These are phyloP conservation scores for Tenthredo livida DNA, from an alignment of 2,888 invertebrate genomes.

Conservation along the genomic window DNA sequence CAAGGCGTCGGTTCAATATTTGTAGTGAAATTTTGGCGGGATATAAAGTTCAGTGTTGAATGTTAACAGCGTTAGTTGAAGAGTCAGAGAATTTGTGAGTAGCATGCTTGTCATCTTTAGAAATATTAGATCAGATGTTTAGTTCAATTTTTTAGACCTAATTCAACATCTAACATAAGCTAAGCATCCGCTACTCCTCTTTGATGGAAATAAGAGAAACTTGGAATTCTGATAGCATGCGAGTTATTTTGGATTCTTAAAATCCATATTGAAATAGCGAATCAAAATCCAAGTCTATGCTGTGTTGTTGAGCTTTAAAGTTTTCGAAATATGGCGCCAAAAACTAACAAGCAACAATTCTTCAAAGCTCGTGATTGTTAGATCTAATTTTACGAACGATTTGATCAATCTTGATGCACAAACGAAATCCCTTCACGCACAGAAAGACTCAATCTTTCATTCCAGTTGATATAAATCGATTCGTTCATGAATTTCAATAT, in stretches of 20 bases:
- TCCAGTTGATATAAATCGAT: neutral
- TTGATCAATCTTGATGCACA: neutral
- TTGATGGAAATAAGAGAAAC: neutral
- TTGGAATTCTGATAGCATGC: neutral
- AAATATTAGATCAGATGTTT: neutral
- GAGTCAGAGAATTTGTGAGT: conserved; percentile 1
- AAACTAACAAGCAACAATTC: neutral
- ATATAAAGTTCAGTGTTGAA: neutral
- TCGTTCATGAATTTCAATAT: neutral
- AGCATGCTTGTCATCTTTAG: neutral
- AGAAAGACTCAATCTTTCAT: neutral
- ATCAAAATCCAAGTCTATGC: neutral
- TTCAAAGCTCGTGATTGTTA: neutral
- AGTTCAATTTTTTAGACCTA: neutral
- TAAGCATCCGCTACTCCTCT: neutral
- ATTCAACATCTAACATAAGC: neutral
- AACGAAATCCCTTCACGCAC: neutral
- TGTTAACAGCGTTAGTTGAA: neutral
- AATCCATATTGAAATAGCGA: neutral
- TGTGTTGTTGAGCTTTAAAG: neutral
- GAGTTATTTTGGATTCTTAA: neutral
- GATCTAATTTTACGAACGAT: neutral
- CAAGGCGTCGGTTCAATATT: neutral
- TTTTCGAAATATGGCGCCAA: conserved; percentile 25
- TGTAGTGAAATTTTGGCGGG: neutral